Evolutionary conservation across 2,797 vertebrate species (phyloP).

Genomic region (Pangasius mekongensis): DNA sequence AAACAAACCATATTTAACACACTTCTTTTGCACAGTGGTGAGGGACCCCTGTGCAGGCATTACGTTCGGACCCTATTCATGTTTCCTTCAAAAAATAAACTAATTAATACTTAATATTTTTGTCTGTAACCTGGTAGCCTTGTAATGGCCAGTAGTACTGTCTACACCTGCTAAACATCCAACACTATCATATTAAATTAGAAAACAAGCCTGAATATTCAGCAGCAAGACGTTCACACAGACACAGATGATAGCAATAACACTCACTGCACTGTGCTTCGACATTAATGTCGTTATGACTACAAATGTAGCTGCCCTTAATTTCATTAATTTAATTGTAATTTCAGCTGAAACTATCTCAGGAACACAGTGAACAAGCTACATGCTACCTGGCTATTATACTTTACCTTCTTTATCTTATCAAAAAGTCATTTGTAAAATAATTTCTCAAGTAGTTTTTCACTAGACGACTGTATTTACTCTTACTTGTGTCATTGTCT

Average conservation of each 20-base stretch:
- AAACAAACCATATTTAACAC: conserved; percentile 44
- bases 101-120: background rate
- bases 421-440: background rate
- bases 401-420: background rate
- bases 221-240: background rate
- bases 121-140: background rate
- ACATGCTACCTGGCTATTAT: background rate
- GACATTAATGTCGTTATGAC: too few relatives aligned
- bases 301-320: background rate
- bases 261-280: background rate
- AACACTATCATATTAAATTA: background rate
- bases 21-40: conserved; percentile 11
- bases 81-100: background rate
- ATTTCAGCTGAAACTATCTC: background rate
- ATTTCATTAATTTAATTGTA: background rate
- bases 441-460: background rate
- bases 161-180: background rate
- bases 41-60: background rate
- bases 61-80: background rate
- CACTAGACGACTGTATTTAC: background rate
- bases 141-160: background rate
- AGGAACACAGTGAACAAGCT: background rate
- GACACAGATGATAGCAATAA: background rate
- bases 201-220: background rate
- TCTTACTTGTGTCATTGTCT: background rate